Evolutionary conservation across 2,797 vertebrate genomes (phyloP).

Genomic region (Chromis chromis): DNA sequence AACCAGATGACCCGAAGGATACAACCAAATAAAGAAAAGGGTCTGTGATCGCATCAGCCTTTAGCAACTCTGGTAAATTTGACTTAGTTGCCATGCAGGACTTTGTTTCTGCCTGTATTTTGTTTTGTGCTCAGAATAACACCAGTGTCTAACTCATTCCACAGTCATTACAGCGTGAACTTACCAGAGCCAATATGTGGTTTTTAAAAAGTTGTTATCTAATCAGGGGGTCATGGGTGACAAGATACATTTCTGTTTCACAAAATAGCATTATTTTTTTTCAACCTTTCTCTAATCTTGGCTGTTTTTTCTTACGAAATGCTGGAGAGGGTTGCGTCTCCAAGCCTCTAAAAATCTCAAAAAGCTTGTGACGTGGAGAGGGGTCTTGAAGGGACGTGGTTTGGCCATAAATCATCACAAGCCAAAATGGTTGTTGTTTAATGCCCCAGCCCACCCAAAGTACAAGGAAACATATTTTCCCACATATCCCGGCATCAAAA

Average conservation of each 20-base stretch:
- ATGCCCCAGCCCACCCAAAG: not conserved
- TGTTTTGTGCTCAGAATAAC: not conserved
- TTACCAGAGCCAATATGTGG: not conserved
- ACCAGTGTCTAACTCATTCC: not conserved
- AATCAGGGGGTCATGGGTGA: not conserved
- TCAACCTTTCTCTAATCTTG: not conserved
- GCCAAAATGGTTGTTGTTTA: not conserved
- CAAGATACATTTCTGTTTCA: not conserved
- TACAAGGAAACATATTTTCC: not conserved
- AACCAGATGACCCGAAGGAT: slow-evolving; percentile 30
- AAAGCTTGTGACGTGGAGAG: not conserved
- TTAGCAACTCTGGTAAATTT: slow-evolving; percentile 41
- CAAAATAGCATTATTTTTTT: not conserved
- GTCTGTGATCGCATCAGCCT: slow-evolving; percentile 24
- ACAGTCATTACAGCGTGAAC: not conserved
- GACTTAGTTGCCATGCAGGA: slow-evolving; percentile 34
- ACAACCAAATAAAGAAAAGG: slow-evolving; percentile 32
- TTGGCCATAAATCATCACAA: not conserved
- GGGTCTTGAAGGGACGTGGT: not conserved
- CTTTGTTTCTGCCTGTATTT: slow-evolving; percentile 17
- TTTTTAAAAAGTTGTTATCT: no score
- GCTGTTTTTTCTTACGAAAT: not conserved
- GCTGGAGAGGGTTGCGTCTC: not conserved
- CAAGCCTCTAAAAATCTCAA: no score
- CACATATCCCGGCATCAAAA: not conserved